Conservation (phyloP, 2,888 invertebrate genomes). For the Diadegma fenestrale region DNA sequence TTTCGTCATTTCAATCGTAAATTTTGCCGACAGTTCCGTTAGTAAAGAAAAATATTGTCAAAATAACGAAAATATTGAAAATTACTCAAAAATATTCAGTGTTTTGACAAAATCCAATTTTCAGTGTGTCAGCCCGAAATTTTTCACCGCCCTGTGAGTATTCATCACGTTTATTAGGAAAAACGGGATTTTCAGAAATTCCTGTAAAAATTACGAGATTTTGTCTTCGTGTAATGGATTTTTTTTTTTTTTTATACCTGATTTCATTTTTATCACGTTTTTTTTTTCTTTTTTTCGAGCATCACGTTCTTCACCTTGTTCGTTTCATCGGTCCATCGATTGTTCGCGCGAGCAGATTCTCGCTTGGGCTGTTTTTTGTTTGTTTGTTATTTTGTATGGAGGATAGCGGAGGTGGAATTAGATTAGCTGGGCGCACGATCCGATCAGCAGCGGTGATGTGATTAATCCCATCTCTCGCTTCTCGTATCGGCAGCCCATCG, state of each 20-base stretch:
- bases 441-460: slow-evolving; percentile 81
- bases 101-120: too few species aligned
- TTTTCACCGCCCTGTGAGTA: too few species aligned
- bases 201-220: too few species aligned
- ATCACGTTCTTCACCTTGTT: slow-evolving; percentile 55
- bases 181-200: too few species aligned
- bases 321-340: slow-evolving; percentile 44
- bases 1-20: too few species aligned
- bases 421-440: slow-evolving; percentile 81
- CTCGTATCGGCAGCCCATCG: slow-evolving; percentile 78
- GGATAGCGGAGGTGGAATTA: slow-evolving; percentile 80
- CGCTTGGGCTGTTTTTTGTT: slow-evolving; percentile 35
- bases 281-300: slow-evolving; percentile 45
- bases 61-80: too few species aligned
- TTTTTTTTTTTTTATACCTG: slow-evolving; percentile 31
- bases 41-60: too few species aligned
- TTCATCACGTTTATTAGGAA: too few species aligned
- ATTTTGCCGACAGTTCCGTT: too few species aligned
- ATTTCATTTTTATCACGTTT: slow-evolving; percentile 36
- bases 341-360: slow-evolving; percentile 52
- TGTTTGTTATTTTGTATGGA: slow-evolving; percentile 39
- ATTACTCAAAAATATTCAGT: too few species aligned
- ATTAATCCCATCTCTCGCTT: slow-evolving; percentile 81
- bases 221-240: slow-evolving; percentile 1
- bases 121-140: too few species aligned